Base-by-base conservation (phyloP, 2,888 invertebrate genomes). In the Hermaeophaga mercurialis region DNA sequence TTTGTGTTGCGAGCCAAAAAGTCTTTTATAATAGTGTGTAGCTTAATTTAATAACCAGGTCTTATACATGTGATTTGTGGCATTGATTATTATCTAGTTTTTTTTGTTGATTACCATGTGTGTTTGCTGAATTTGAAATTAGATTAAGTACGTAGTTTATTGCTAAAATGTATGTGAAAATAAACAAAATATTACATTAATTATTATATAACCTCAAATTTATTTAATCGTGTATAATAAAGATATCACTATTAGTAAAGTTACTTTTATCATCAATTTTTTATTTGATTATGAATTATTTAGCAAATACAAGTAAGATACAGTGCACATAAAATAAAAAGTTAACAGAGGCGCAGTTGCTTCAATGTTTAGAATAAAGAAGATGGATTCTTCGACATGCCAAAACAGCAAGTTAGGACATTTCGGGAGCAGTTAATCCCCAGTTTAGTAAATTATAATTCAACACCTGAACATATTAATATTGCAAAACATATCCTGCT, bases 11-110 rank as follows among this genome's bases (percentile, higher is more conserved):
- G n/a, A n/a, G n/a, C n/a, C n/a, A n/a, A n/a, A n/a, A n/a, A n/a
- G n/a, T n/a, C n/a, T n/a, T n/a, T n/a, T n/a, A n/a, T n/a, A n/a
- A n/a, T n/a, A n/a, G n/a, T n/a, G n/a, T n/a, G n/a, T n/a, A n/a
- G n/a, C n/a, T n/a, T n/a, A n/a, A n/a, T n/a, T 41, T 41, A 19
- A 41, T 41, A 41, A 41, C 18, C 17, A 19, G 41, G 41, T 19
- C 11, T 19, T 19, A 8, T 41, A 41, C 18, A 19, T 18, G 18
- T 19, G 19, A 41, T 41, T 41, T 18, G 41, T 41, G 41, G 19
- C 41, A 41, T 41, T 41, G n/a, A n/a, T n/a, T 19, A 18, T 41
- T 41, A 41, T 41, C 41, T 9, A 41, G 19, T 41, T 41, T 41
- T 41, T 41, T 15, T 18, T 14, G 14, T 11, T 11, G 14, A 36